Evolutionary conservation across 2,888 invertebrate genomes (phyloP), one percentile per base, ranked within the genome.

Genomic region (Drosophila pseudotakahashii): DNA sequence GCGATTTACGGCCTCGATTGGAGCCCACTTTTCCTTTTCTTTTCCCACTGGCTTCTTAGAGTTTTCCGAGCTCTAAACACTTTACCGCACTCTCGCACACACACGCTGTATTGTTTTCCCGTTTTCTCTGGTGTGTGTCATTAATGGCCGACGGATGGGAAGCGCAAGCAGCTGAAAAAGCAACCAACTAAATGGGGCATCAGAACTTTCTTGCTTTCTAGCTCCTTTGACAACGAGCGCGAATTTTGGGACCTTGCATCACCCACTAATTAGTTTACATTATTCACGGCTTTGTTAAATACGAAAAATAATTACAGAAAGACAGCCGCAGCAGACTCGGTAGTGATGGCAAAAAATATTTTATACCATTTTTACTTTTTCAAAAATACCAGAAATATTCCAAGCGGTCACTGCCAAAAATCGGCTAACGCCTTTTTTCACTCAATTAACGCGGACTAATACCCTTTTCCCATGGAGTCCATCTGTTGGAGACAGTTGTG

Each of bases 131-230:
- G 16, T 42, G 53, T 73, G 78, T 76, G 79, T 66, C 60, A 42
- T 79, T 85, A 81, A 86, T 81, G 83, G 86, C 81, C 83, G 81
- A 80, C 81, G 61, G 57, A 42, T 52, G 55, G 67, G 51, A 34
- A 34, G 41, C 13, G 16, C 32, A 16, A 48, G 58, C 48, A 50
- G 30, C 42, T 45, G 69, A 39, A 52, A 68, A 53, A 52, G 39
- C 62, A 48, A 16, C 39, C 1, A 42, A 26, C 32, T n/a, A 14
- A n/a, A 2, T 19, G 7, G 10, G 11, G 30, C 30, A 30, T 11
- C 9, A n/a, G 14, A 48, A 34, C 48, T 32, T 14, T 32, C 14
- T 14, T 5, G 45, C 36, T n/a, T 36, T 14, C 7, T 26, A 36
- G 23, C 9, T 36, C 4, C 7, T 26, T 68, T 26, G 26, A 11